These are phyloP conservation scores for Holacanthus passer DNA, from an alignment of 2,113 vertebrate species.

Conservation along the genomic window DNA sequence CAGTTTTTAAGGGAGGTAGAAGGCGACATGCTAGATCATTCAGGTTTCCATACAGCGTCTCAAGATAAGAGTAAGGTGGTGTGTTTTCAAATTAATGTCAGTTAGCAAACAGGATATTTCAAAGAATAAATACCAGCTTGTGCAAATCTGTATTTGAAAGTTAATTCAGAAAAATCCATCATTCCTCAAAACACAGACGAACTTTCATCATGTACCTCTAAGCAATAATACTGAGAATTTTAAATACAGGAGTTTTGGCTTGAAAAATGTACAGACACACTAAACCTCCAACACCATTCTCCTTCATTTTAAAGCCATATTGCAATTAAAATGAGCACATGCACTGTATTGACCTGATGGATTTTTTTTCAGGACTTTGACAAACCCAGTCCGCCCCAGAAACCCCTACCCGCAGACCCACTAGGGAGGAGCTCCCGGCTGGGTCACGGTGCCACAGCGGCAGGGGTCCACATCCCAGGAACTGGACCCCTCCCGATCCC, in stretches of 20 bases:
- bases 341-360: neutral
- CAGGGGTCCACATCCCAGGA: constrained; percentile 48
- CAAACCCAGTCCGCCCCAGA: constrained; percentile 91
- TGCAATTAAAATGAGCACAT: neutral
- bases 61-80: constrained; percentile 20
- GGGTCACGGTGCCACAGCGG: neutral
- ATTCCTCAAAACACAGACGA: neutral
- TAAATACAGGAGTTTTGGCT: no score
- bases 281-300: neutral
- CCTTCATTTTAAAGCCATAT: neutral
- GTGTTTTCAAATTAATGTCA: constrained; percentile 19
- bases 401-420: constrained; percentile 92
- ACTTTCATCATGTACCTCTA: neutral
- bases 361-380: constrained; percentile 80
- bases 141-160: neutral
- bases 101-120: neutral
- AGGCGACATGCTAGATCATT: neutral
- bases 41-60: constrained; percentile 8
- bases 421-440: constrained; percentile 79
- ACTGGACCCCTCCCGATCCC: constrained; percentile 53
- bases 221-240: neutral
- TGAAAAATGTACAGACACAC: no score
- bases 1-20: constrained; percentile 17
- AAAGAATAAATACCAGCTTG: neutral
- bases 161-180: neutral